Evolutionary conservation across 2,888 invertebrate genomes (phyloP).

Genomic region (Coenonympha arcania): DNA sequence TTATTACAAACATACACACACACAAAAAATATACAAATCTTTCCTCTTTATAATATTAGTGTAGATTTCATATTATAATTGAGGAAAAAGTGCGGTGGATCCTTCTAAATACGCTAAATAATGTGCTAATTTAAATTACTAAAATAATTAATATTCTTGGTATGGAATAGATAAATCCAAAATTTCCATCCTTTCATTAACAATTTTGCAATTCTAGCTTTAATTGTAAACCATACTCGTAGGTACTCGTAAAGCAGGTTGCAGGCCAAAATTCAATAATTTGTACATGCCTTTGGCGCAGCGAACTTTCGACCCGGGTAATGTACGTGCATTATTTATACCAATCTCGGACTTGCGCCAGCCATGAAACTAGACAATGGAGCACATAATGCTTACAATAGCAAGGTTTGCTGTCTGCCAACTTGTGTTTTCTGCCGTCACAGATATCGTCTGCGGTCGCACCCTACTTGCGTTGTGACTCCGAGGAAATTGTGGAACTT

Average conservation of each 20-base stretch:
- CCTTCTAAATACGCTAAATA: too few relatives aligned
- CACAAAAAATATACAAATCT: too few relatives aligned
- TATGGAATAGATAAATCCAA: too few relatives aligned
- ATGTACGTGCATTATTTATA: slow-evolving; percentile 42
- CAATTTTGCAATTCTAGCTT: neutral
- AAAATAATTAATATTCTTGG: too few relatives aligned
- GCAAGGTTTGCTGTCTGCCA: slow-evolving; percentile 39
- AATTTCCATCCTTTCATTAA: too few relatives aligned
- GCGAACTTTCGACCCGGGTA: slow-evolving; percentile 26
- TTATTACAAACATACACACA: too few relatives aligned
- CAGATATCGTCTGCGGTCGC: slow-evolving; percentile 15
- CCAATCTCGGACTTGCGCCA: slow-evolving; percentile 32
- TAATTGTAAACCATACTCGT: neutral
- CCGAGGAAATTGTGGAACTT: neutral
- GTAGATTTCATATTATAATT: too few relatives aligned
- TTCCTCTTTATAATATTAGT: too few relatives aligned
- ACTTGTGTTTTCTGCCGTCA: slow-evolving; percentile 28
- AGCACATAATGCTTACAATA: slow-evolving; percentile 31
- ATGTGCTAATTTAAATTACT: too few relatives aligned
- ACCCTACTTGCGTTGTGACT: neutral
- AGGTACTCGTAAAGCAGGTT: neutral
- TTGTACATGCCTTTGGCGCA: slow-evolving; percentile 10
- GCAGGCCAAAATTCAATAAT: neutral
- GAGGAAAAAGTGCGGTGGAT: too few relatives aligned
- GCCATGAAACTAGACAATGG: slow-evolving; percentile 33